Base-by-base conservation (phyloP, 1,140 invertebrate genomes). In the Caerostris extrusa region DNA sequence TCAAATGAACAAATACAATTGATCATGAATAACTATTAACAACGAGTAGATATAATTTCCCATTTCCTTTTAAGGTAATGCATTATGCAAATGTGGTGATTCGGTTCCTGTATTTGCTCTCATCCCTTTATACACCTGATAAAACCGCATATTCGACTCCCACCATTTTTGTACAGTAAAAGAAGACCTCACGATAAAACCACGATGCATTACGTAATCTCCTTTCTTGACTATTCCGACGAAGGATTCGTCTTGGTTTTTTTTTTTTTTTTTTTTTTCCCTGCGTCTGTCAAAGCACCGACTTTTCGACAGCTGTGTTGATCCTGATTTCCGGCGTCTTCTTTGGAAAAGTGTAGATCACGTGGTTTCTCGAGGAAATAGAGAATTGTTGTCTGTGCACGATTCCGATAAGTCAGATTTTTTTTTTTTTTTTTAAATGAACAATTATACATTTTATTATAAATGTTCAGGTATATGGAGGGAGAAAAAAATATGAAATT, bases 301-400 rank as follows among this genome's bases (percentile, higher is more conserved):
- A 61, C 60, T 60, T 64, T 87, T 50, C 10, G 50, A 71, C 87
- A 89, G 87, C 87, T 89, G 87, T 55, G 64, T 69, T 64, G n/a
- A 71, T 89, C 17, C n/a, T 19, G 87, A 89, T 69, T 89, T 89
- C 87, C 87, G 87, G 64, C 55, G 64, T 89, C 8, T 55, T 89
- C 57, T 56, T 19, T 14, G 87, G 61, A 64, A 86, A 58, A 56
- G 7, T 57, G 7, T 6, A 7, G 55, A 17, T 19, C 82, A 83
- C 53, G 17, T 56, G 82, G 53, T 34, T 50, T 50, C 34, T 50
- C 10, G 34, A 77, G 34, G 71, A 77, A 77, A 34, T 77, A 19
- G 4, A 50, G 8, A 53, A 77, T 77, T 53, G 50, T 67, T 10
- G 17, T 5, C 34, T 34, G 34, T 34, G 34, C 34, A 34, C 34